Evolutionary conservation across 2,888 invertebrate genomes (phyloP), one percentile per base, ranked within the genome.

Genomic region (Neocrepidodera transversa): DNA sequence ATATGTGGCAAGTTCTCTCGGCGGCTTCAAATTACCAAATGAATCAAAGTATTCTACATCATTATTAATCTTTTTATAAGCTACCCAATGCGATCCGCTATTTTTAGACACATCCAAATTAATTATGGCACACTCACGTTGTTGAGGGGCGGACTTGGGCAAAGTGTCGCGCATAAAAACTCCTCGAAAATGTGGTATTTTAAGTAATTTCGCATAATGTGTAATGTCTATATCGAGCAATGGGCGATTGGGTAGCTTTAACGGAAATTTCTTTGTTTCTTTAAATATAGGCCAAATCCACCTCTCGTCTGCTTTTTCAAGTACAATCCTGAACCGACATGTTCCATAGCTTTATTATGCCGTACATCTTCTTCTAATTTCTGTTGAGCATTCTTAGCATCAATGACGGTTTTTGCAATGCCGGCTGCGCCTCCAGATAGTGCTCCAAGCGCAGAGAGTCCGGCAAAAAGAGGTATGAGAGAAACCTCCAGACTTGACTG

Each of bases 281-380:
- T 42, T 8, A 42, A 6, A 2, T 14, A 42, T 16, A 18, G 16
- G 1, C 42, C 42, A 7, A 42, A 8, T 7, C 42, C n/a, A 10
- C 42, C 23, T 20, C 6, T 50, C 2, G 14, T 10, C 18, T 18
- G 36, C 42, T 47, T 16, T 32, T 17, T 55, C 32, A 60, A 45
- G 30, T 40, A 60, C 28, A 56, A 8, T 17, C 43, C 50, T 36
- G 6, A 11, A 14, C 36, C 72, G 16, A 76, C 62, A 10, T 73
- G 71, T 70, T 78, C 77, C 73, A 78, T 76, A 6, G 66, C 62
- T 66, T 68, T 57, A 61, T 78, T 78, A 60, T 77, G 77, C 4
- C 76, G 70, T 47, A 68, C 55, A 36, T 61, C 66, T 64, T 79
- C 75, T 38, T 67, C 51, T 36, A 75, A 53, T 56, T 69, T 61